Evolutionary conservation across 2,888 invertebrate genomes (phyloP), one percentile per base, ranked within the genome.

Genomic region (Brachyopa scutellaris): DNA sequence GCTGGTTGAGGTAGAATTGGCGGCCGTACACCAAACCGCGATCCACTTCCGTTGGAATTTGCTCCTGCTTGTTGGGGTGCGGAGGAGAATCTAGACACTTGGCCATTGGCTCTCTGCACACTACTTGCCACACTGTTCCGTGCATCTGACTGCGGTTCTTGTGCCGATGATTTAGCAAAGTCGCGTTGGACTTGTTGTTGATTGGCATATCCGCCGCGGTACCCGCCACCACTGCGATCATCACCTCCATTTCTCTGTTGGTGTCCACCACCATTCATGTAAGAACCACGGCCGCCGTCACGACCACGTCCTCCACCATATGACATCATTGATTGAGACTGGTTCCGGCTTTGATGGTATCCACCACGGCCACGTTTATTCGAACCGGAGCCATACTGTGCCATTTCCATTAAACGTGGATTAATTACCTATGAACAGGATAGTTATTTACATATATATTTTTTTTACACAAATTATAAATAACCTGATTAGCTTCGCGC

Each of bases 401-500:
- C 94, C 90, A 96, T 91, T 87, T 96, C 96, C 88, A 94, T 92
- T 51, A 98, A 91, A 88, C 96, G 96, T 0, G 97, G 97, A 90
- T 97, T 97, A 80, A 98, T 95, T 47, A 95, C 95, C 90, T 91
- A 57, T 1, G 70, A 53, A 26, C 4, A 38, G 1, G 36, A 19
- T n/a, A n/a, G n/a, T n/a, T n/a, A n/a, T n/a, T n/a, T n/a, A n/a
- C n/a, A n/a, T n/a, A n/a, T n/a, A n/a, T n/a, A n/a, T n/a, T n/a
- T n/a, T n/a, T n/a, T n/a, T n/a, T n/a, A n/a, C n/a, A n/a, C n/a
- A 31, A 51, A 23, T n/a, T 1, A 21, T 9, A 9, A 64, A 84
- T 85, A 84, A 93, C 93, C 92, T 99, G 98, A 88, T 98, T 97
- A 0, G 98, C 98, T 90, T 99, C 98, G 87, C 95, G 94, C 78